Evolutionary conservation across 2,113 vertebrate species (phyloP).

Genomic region (Notothenia rossii): DNA sequence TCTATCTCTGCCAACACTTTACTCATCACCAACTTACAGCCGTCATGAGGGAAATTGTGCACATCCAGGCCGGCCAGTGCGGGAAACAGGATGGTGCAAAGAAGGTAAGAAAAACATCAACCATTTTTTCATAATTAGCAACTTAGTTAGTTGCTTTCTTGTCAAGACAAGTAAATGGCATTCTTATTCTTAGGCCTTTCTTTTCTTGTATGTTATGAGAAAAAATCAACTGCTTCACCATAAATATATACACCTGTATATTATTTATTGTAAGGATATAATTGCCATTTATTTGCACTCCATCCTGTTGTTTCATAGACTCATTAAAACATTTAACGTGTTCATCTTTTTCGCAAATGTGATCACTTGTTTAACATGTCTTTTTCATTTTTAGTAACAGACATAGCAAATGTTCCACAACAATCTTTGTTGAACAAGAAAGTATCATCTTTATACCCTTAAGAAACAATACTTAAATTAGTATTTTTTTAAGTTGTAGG

Average conservation of each 20-base stretch:
- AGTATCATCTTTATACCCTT: background rate
- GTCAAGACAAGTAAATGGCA: background rate
- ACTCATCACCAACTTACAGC: background rate
- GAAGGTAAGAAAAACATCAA: conserved; percentile 80
- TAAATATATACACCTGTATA: background rate
- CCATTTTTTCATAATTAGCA: background rate
- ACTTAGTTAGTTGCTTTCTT: background rate
- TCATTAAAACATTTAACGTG: background rate
- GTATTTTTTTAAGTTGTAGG: background rate
- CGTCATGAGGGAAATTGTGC: conserved; percentile 85
- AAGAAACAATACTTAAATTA: background rate
- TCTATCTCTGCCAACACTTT: background rate
- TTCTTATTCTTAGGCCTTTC: background rate
- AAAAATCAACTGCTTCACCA: background rate
- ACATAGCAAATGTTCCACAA: background rate
- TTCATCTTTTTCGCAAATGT: background rate
- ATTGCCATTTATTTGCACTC: background rate
- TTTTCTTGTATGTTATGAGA: background rate
- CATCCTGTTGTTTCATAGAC: background rate
- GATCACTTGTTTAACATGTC: background rate
- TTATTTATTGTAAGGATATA: background rate
- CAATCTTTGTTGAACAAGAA: background rate
- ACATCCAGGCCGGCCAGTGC: conserved; percentile 85
- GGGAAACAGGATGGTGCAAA: conserved; percentile 87
- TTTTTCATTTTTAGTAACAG: background rate